Percentiles rank a stretch among this genome's conserved stretches.
These are phyloP conservation scores for Epiperipatus broadwayi DNA, from an alignment of 2,888 invertebrate genomes.

Conservation along the genomic window DNA sequence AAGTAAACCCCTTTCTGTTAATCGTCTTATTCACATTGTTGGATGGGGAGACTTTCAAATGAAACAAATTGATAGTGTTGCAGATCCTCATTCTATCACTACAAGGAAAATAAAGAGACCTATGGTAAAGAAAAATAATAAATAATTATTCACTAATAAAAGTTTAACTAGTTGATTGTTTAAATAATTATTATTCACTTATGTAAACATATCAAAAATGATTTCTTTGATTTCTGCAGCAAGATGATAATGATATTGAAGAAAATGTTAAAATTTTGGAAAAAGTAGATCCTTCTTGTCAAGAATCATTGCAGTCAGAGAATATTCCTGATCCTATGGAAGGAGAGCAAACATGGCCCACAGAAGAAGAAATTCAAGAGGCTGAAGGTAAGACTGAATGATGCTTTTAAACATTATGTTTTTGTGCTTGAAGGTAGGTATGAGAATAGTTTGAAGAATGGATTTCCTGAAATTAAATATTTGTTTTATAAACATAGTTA, in stretches of 20 bases:
- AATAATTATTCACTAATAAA: not conserved
- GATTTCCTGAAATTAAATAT: too few species aligned
- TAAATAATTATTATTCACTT: too few species aligned
- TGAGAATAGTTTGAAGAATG: too few species aligned
- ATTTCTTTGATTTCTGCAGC: too few species aligned
- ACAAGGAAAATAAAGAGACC: not conserved
- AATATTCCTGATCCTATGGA: conserved; percentile 74
- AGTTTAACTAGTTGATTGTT: not conserved
- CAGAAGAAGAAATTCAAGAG: conserved; percentile 63
- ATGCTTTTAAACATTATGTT: too few species aligned
- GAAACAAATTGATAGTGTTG: conserved; percentile 41
- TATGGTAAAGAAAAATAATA: not conserved
- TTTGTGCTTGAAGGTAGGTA: too few species aligned
- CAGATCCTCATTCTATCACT: conserved; percentile 24
- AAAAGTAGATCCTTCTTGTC: conserved; percentile 19
- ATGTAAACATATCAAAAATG: too few species aligned
- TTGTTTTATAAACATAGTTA: too few species aligned
- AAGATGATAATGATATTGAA: conserved; percentile 17
- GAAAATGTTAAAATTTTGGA: conserved; percentile 20
- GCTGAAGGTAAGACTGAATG: conserved; percentile 34
- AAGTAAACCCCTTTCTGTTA: conserved; percentile 53
- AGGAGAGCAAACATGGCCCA: conserved; percentile 92
- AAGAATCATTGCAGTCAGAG: conserved; percentile 53
- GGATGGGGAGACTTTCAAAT: conserved; percentile 88
- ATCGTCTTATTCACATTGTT: conserved; percentile 69